Evolutionary conservation across 2,797 vertebrate species (phyloP), one percentile per base, ranked within the genome.

Genomic region (Chromobotia macracanthus): DNA sequence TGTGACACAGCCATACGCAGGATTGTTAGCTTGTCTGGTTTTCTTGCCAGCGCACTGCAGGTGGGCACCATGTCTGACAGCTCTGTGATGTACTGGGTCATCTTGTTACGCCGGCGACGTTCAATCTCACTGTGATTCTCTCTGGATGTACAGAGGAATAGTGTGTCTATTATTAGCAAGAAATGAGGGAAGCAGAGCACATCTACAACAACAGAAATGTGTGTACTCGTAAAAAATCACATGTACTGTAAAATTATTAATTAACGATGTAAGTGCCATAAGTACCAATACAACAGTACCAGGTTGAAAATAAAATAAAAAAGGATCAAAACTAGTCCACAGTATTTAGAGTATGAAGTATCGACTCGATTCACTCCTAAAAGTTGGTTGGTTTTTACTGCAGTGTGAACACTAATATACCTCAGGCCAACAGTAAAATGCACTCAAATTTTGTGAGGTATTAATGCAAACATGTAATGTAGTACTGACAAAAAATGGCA

Each of bases 71-170:
- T 99, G 90, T 99, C 97, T 0, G 97, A 99, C 64, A 99, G 94
- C 90, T 99, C 98, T 0, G 97, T 99, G 94, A 99, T 99, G 91
- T 99, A 99, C 89, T 97, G 96, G 0, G 97, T 99, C 98, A 99
- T 99, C 94, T 99, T 99, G 84, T 99, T 99, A 61, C 98, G 93
- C 72, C 98, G 90, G 80, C 98, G 95, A 53, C 97, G 93, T 89
- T 99, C 98, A 0, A 99, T 99, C 92, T 99, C 97, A 84, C 98
- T 99, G 90, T 99, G 98, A 85, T 99, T 99, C 93, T 99, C 98
- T 93, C 98, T 99, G 90, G 53, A 85, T 86, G 31, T 5, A 64
- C 19, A 79, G 16, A 78, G 8, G 19, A 21, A 61, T 44, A 70
- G 50, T 5, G 25, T 13, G 41, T 53, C 64, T 53, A 19, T 67